phyloP scores from a whole-genome alignment of 2,797 vertebrate genomes.

The Mormyrus hasselquistii region DNA sequence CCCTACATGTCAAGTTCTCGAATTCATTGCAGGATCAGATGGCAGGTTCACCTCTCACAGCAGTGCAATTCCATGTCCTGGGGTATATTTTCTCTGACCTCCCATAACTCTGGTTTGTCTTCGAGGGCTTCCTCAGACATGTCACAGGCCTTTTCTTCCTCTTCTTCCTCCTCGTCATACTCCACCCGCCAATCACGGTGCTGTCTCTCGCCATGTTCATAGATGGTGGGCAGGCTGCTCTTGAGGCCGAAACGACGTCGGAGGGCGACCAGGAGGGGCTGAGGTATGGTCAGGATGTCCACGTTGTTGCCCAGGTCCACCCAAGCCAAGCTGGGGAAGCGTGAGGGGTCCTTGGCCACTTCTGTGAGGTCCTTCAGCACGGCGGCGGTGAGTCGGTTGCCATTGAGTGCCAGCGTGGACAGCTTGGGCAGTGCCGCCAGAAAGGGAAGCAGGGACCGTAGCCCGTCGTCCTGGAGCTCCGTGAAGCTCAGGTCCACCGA shows the following conservation, averaged over 20 bases:
- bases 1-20: not conserved
- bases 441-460: constrained; percentile 67
- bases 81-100: constrained; percentile 36
- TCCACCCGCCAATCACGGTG: constrained; percentile 54
- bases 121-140: constrained; percentile 1
- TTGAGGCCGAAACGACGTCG: constrained; percentile 74
- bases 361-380: constrained; percentile 77
- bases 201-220: constrained; percentile 62
- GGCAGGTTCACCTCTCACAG: not conserved
- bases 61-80: constrained; percentile 28
- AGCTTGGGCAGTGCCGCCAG: constrained; percentile 70
- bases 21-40: not conserved
- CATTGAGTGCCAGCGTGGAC: constrained; percentile 74
- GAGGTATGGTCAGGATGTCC: constrained; percentile 79
- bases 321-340: constrained; percentile 78
- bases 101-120: constrained; percentile 54
- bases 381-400: constrained; percentile 71
- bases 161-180: constrained; percentile 47
- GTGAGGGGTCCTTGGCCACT: constrained; percentile 68
- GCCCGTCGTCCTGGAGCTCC: constrained; percentile 69
- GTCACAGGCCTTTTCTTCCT: constrained; percentile 28
- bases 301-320: constrained; percentile 84
- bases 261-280: constrained; percentile 78
- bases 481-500: constrained; percentile 87
- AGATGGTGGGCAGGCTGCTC: constrained; percentile 80